These are phyloP conservation scores for Drosophila littoralis DNA, from an alignment of 1,140 invertebrate species.

Conservation along the genomic window DNA sequence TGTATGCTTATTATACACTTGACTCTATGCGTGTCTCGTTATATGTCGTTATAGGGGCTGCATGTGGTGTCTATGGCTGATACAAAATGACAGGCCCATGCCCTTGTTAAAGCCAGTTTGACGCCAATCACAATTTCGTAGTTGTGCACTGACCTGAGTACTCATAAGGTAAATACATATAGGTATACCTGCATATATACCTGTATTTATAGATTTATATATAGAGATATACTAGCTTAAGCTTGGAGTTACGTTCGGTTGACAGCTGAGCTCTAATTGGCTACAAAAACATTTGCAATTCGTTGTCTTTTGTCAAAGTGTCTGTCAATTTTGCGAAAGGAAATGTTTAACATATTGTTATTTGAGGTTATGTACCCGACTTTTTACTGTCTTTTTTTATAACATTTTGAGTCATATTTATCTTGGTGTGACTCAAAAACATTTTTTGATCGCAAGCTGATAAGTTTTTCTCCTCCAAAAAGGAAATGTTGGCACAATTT, in stretches of 20 bases:
- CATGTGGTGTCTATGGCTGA: constrained; percentile 24
- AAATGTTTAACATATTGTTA: constrained; percentile 8
- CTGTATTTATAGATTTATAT: constrained; percentile 20
- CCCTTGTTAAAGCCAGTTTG: constrained; percentile 77
- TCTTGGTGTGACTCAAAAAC: neutral
- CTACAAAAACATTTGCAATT: constrained; percentile 51
- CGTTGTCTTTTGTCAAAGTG: constrained; percentile 2
- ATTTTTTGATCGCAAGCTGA: constrained; percentile 5
- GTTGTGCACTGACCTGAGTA: constrained; percentile 15
- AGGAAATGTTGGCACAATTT: constrained; percentile 1
- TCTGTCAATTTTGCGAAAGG: constrained; percentile 16
- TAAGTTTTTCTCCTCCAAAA: neutral
- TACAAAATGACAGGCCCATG: constrained; percentile 39
- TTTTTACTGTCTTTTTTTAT: neutral
- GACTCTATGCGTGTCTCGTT: constrained; percentile 24
- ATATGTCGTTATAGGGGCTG: constrained; percentile 21
- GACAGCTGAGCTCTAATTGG: constrained; percentile 68
- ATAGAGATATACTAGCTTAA: constrained; percentile 5
- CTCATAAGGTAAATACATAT: constrained; percentile 8
- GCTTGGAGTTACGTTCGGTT: constrained; percentile 33
- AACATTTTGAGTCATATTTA: constrained; percentile 4
- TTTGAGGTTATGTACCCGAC: constrained; percentile 4
- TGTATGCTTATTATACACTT: constrained; percentile 43
- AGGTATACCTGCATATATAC: constrained; percentile 13
- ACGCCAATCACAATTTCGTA: constrained; percentile 39